phyloP scores from a whole-genome alignment of 2,888 invertebrate species.

The Cantharis nigra region DNA sequence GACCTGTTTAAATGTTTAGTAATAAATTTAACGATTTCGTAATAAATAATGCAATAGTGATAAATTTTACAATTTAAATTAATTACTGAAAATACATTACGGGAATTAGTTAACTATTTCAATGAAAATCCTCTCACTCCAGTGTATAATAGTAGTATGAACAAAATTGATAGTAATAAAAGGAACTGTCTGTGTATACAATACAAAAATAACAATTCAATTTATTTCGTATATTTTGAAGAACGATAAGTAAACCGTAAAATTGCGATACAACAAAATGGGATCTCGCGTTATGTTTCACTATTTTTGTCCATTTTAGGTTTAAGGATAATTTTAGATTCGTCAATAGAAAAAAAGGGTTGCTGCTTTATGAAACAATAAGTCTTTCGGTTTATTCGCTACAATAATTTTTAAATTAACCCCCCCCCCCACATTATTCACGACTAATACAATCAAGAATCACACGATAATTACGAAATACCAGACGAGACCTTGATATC shows the following conservation, averaged over 20 bases:
- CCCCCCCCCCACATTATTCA: too few relatives aligned
- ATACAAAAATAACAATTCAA: not conserved
- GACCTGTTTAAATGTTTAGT: not conserved
- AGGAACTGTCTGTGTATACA: not conserved
- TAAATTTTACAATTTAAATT: not conserved
- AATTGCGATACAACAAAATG: not conserved
- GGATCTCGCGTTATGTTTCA: not conserved
- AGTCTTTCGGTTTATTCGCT: too few relatives aligned
- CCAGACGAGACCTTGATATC: not conserved
- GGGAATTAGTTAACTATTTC: not conserved
- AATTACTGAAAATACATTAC: not conserved
- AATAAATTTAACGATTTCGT: not conserved
- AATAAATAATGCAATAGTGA: not conserved
- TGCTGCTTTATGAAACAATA: not conserved
- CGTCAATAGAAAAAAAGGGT: not conserved
- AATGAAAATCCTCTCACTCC: not conserved
- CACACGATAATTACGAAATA: not conserved
- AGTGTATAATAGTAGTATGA: not conserved
- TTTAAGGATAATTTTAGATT: not conserved
- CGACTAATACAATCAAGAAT: not conserved
- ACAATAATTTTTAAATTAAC: too few relatives aligned
- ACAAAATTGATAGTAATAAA: not conserved
- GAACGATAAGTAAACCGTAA: not conserved
- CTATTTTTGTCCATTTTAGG: not conserved
- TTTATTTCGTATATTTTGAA: not conserved